Base-by-base conservation (phyloP, 1,140 invertebrate species). In the Zaprionus ghesquierei region DNA sequence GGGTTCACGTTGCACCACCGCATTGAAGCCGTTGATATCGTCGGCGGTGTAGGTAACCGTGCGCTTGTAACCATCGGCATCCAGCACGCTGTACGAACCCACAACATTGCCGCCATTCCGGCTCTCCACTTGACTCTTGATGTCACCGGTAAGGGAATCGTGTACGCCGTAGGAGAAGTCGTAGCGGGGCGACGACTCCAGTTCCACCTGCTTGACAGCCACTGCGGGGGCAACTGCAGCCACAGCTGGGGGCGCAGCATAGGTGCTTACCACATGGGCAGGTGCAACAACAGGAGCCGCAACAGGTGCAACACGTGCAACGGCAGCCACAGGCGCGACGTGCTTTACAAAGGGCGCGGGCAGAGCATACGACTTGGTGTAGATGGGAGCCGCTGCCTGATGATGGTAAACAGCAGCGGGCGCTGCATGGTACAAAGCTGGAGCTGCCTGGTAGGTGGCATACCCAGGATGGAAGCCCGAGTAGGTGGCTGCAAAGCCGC, bases 101-200 rank as follows among this genome's bases (percentile, higher is more conserved):
- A 92, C 91, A 18, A 92, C 90, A 65, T 92, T 90, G 92, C 93
- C 94, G 10, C 94, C 94, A 31, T 93, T 90, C 23, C 94, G 92
- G 51, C 91, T 93, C 92, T 94, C 94, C 78, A 93, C 91, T 69
- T 94, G 93, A 46, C 91, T 92, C 91, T 94, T 94, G 70, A 93
- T 92, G 72, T 94, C 94, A 3, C 94, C 94, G 63, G 93, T 95
- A 69, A 92, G 77, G 9, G 92, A 92, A 75, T 94, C 94, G 56
- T 94, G 92, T n/a, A 93, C 82, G n/a, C 89, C 86, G 59, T 90
- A 94, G 2, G 92, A 90, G 90, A 93, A 94, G 54, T 90, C 89
- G 73, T 94, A 94, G 46, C 92, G 92, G 0, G 89, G 86, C 5
- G 78, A 56, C 3, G 89, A 75, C 18, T 89, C 84, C 51, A 82